A percentile compares a stretch with the other conserved stretches of the same genome.
These are phyloP conservation scores for Emydoidea blandingii DNA, from an alignment of 2,797 vertebrate genomes.

Conservation along the genomic window DNA sequence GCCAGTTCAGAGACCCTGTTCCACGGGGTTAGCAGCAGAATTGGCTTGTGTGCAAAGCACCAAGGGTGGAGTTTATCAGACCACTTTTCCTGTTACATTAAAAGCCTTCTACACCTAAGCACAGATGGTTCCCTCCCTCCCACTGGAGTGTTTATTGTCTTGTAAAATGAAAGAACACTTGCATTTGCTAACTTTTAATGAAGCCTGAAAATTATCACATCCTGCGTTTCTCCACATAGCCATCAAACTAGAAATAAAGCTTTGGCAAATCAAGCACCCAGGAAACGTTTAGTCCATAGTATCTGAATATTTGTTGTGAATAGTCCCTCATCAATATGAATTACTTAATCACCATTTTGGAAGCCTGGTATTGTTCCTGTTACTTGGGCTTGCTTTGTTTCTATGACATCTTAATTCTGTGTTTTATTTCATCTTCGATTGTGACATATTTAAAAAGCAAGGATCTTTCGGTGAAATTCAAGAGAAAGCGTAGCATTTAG, in stretches of 20 bases:
- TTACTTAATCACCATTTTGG: slow-evolving; percentile 70
- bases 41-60: accelerated
- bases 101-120: background rate
- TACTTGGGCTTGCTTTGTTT: slow-evolving; percentile 42
- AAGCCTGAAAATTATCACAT: background rate
- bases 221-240: background rate
- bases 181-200: slow-evolving; percentile 33
- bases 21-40: accelerated
- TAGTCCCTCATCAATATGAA: slow-evolving; percentile 30
- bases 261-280: background rate
- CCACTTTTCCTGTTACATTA: accelerated
- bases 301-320: slow-evolving; percentile 57
- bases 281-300: slow-evolving; percentile 17
- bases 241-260: background rate
- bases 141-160: background rate
- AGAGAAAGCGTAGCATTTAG: accelerated
- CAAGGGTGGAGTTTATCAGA: background rate
- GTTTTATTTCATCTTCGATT: slow-evolving; percentile 28
- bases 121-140: background rate
- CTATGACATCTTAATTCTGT: slow-evolving; percentile 29
- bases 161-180: background rate
- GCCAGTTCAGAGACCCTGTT: background rate
- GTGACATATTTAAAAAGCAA: background rate
- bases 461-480: slow-evolving; percentile 3
- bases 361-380: background rate